Percentiles rank a stretch among this genome's conserved stretches.
These are phyloP conservation scores for Ceyx margarethae DNA, from an alignment of 2,113 vertebrate genomes.

Conservation along the genomic window DNA sequence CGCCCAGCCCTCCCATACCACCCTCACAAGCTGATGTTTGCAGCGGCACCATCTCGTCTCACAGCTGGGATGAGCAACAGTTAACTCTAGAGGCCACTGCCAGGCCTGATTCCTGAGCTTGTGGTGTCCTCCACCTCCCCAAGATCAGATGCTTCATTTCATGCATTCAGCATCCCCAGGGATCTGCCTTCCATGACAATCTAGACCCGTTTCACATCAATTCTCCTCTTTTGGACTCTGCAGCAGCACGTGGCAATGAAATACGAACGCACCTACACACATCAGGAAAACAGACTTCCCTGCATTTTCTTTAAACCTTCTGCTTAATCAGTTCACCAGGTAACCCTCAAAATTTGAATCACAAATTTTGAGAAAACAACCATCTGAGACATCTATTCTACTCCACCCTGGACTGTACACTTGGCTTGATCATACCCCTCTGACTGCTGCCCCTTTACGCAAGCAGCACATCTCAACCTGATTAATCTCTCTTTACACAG, in stretches of 20 bases:
- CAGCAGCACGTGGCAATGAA: not conserved
- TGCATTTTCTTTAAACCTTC: not conserved
- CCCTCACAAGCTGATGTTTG: rapidly evolving
- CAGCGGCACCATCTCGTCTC: rapidly evolving
- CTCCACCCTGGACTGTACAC: not conserved
- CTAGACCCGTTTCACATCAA: not conserved
- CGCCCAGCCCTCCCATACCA: not conserved
- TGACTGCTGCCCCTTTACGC: not conserved
- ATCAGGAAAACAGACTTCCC: not conserved
- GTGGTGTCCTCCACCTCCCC: not conserved
- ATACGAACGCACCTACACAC: not conserved
- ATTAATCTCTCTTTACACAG: not conserved
- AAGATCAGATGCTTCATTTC: not conserved
- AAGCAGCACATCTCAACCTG: not conserved
- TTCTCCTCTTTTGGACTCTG: not conserved
- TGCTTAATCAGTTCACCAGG: not conserved
- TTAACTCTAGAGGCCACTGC: not conserved
- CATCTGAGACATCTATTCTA: not conserved
- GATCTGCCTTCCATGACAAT: not conserved
- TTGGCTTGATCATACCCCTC: not conserved
- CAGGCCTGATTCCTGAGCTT: rapidly evolving
- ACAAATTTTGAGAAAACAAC: not conserved
- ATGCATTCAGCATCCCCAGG: not conserved
- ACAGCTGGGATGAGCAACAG: not conserved
- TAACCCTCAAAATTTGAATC: not conserved